Base-by-base conservation (phyloP, 2,888 invertebrate species). In the Alloplasta piceator region DNA sequence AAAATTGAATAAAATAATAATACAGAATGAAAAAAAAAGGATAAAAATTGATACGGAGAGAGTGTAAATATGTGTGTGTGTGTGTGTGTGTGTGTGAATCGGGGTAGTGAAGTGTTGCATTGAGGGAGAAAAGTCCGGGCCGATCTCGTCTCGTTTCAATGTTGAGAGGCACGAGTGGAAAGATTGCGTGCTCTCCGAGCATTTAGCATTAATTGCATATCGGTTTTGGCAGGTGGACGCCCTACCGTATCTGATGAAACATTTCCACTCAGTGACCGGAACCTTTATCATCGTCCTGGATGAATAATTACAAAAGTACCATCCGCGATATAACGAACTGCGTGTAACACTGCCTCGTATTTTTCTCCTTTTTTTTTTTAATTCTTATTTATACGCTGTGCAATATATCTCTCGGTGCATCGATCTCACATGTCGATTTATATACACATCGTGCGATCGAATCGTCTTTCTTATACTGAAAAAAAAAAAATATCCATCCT, bases 121-220 rank as follows among this genome's bases (percentile, higher is more conserved):
- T 67, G 55, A 72, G 26, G 73, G 75, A 41, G 14, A 63, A 50
- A 52, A 38, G 55, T 52, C 16, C n/a, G 39, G 41, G 50, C 7
- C 48, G 67, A 73, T 26, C 26, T 76, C 50, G 76, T 80, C 26
- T 70, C 74, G 72, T 73, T 80, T 71, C 63, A 26, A 66, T 72
- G 66, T 61, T 52, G 77, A 83, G 63, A 78, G 50, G 74, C 76
- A 77, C 68, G 79, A 78, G 81, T 76, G 80, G 77, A 78, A 86
- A 87, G 88, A 86, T 90, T 84, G 90, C 90, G 89, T 90, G 90
- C 85, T 87, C 81, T 77, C 63, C 71, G 88, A 87, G 84, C 90
- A 87, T 90, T 90, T 86, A 88, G 85, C 88, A 89, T 90, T 90
- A 90, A 90, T 89, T 88, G 87, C 86, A 86, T 88, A 90, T 90